phyloP scores from a whole-genome alignment of 2,888 invertebrate species.

The Lithophane leautieri region DNA sequence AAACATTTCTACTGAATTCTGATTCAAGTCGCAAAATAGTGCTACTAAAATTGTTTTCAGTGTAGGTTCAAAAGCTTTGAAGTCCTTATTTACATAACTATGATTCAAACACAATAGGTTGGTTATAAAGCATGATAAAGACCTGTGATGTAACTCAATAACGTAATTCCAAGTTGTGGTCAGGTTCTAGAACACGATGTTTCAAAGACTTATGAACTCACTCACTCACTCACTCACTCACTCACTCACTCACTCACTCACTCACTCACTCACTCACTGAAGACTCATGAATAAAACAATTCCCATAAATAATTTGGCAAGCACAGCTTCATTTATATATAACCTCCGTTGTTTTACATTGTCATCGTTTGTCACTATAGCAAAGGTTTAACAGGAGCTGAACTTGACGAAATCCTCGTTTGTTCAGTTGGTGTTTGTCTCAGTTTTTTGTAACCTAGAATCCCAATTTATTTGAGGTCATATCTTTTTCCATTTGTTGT shows the following conservation, averaged over 20 bases:
- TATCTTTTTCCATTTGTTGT: too few species aligned
- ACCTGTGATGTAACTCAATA: slow-evolving; percentile 42
- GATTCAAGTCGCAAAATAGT: background rate
- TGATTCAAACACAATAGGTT: slow-evolving; percentile 10
- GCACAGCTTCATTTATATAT: slow-evolving; percentile 38
- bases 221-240: too few species aligned
- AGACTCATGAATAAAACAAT: slow-evolving; percentile 47
- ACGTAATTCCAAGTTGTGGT: slow-evolving; percentile 45
- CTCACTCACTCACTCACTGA: too few species aligned
- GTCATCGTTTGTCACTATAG: slow-evolving; percentile 13
- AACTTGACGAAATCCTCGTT: slow-evolving; percentile 18
- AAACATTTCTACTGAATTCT: background rate
- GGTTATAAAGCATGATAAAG: slow-evolving; percentile 16
- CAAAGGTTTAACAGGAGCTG: slow-evolving; percentile 28
- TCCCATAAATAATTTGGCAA: slow-evolving; percentile 26
- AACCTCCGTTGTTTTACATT: slow-evolving; percentile 16
- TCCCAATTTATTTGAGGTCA: slow-evolving; percentile 5
- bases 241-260: too few species aligned
- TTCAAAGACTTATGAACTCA: too few species aligned
- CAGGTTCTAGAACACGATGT: slow-evolving; percentile 35
- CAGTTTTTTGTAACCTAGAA: background rate
- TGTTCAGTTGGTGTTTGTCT: slow-evolving; percentile 14
- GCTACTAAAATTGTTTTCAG: slow-evolving; percentile 2
- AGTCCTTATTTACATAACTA: background rate
- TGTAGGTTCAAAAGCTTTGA: background rate